Evolutionary conservation across 2,797 vertebrate species (phyloP).

Genomic region (Emys orbicularis): DNA sequence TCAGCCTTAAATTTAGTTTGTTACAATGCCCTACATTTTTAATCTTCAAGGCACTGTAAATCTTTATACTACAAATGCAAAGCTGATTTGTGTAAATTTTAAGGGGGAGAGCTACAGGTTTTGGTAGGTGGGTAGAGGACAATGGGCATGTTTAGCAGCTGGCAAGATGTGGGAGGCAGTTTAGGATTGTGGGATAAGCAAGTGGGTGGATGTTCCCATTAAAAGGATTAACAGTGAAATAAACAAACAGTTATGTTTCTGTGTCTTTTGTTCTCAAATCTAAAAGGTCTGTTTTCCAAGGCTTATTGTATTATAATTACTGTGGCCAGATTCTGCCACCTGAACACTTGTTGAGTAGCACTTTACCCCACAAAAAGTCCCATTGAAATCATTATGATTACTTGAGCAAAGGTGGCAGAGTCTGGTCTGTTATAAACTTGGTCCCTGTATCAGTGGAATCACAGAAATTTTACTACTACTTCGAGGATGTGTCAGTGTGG

Average conservation of each 20-base stretch:
- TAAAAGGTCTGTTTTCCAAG: not conserved
- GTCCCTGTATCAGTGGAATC: not conserved
- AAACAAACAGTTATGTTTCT: not conserved
- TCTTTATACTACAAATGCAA: not conserved
- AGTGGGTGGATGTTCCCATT: not conserved
- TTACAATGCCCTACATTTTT: not conserved
- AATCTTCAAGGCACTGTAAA: not conserved
- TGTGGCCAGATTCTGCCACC: not conserved
- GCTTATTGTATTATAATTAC: not conserved
- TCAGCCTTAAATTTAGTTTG: not conserved
- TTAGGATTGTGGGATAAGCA: not conserved
- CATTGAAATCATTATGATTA: not conserved
- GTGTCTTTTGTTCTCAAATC: not conserved
- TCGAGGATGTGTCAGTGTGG: not conserved
- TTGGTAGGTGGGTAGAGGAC: not conserved
- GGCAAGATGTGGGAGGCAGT: not conserved
- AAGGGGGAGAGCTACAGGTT: not conserved
- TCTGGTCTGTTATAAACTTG: not conserved
- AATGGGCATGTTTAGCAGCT: conserved; percentile 13
- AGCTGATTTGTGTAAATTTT: not conserved
- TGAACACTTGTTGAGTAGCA: not conserved
- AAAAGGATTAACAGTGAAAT: not conserved
- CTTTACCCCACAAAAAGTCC: not conserved
- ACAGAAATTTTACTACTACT: not conserved
- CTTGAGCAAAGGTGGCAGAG: not conserved